These are phyloP conservation scores for Drosophila anomelani DNA, from an alignment of 2,888 invertebrate genomes.

Conservation along the genomic window DNA sequence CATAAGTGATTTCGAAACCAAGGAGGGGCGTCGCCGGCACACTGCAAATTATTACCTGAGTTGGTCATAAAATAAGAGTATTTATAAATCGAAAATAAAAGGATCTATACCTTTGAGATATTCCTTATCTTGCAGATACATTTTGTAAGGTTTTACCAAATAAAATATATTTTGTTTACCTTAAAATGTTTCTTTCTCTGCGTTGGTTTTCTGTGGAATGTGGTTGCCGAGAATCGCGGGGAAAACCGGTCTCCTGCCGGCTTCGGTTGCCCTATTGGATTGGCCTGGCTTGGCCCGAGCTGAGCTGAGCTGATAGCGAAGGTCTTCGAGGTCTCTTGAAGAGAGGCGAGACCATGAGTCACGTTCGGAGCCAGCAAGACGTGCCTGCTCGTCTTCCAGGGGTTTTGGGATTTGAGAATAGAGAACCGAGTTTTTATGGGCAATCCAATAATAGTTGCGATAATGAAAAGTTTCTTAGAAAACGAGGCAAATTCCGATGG, in stretches of 20 bases:
- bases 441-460: constrained; percentile 15
- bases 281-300: constrained; percentile 17
- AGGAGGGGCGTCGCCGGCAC: constrained; percentile 17
- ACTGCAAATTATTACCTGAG: neutral
- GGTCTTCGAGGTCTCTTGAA: constrained; percentile 29
- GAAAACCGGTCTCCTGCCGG: constrained; percentile 52
- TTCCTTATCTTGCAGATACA: neutral
- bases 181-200: constrained; percentile 20
- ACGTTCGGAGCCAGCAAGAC: constrained; percentile 39
- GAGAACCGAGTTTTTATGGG: constrained; percentile 14
- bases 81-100: neutral
- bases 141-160: neutral
- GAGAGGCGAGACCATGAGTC: constrained; percentile 27
- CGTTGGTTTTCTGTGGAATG: constrained; percentile 60
- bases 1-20: constrained; percentile 27
- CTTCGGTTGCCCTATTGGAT: constrained; percentile 27
- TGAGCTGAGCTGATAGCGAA: constrained; percentile 30
- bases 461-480: constrained; percentile 39
- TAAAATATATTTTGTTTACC: neutral
- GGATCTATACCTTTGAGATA: neutral
- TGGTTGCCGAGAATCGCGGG: constrained; percentile 44
- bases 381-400: constrained; percentile 32
- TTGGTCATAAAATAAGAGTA: neutral
- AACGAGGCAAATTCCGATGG: constrained; percentile 30
- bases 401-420: constrained; percentile 14